Evolutionary conservation across 2,888 invertebrate species (phyloP).

Genomic region (Gortyna flavago): DNA sequence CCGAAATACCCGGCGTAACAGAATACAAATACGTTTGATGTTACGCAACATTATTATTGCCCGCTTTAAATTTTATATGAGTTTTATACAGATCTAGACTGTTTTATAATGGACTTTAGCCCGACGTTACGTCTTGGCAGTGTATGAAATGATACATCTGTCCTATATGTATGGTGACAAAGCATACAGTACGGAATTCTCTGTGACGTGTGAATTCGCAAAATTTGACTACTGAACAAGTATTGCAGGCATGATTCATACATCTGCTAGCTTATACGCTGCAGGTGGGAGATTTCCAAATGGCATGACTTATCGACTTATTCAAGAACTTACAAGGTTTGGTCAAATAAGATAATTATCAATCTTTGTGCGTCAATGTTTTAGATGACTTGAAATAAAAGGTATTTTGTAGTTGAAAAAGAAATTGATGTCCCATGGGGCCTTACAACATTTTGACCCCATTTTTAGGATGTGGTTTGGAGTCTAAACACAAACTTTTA

Average conservation of each 20-base stretch:
- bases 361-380: background rate
- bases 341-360: background rate
- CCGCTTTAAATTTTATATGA: conserved; percentile 63
- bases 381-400: background rate
- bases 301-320: conserved; percentile 8
- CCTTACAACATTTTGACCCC: background rate
- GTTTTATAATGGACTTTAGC: conserved; percentile 69
- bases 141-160: conserved; percentile 50
- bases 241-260: conserved; percentile 33
- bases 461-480: background rate
- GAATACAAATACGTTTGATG: conserved; percentile 69
- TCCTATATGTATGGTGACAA: conserved; percentile 54
- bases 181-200: conserved; percentile 42
- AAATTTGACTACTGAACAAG: conserved; percentile 24
- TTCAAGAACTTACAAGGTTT: conserved; percentile 4
- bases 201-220: conserved; percentile 35
- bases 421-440: background rate
- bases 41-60: conserved; percentile 69
- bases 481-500: background rate
- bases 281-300: conserved; percentile 27
- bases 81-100: conserved; percentile 66
- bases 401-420: background rate
- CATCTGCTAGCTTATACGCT: conserved; percentile 16
- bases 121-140: conserved; percentile 71
- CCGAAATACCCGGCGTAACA: conserved; percentile 77